A percentile compares a stretch with the other conserved stretches of the same genome.
These are phyloP conservation scores for Elysia crispata DNA, from an alignment of 2,888 invertebrate species.

Conservation along the genomic window DNA sequence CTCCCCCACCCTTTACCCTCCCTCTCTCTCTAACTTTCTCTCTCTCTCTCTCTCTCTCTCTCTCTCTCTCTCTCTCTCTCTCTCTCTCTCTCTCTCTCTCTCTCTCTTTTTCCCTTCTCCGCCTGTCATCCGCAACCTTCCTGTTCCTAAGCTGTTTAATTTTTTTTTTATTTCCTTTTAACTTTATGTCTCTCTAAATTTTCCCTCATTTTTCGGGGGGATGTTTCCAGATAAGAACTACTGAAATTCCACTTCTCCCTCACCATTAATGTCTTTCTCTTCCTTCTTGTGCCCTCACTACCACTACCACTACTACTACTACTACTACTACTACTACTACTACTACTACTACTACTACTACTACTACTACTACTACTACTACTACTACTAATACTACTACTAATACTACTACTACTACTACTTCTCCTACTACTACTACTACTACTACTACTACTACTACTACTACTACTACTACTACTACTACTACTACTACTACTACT, in stretches of 20 bases:
- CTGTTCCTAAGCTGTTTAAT: too few species aligned
- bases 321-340: conserved; percentile 17
- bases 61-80: too few species aligned
- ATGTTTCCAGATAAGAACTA: too few species aligned
- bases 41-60: too few species aligned
- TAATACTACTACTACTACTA: conserved; percentile 35
- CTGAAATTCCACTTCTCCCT: not conserved
- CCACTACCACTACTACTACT: conserved; percentile 3
- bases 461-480: not conserved
- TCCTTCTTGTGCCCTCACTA: not conserved
- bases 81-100: too few species aligned
- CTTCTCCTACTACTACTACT: not conserved
- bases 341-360: not conserved
- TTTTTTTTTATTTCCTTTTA: too few species aligned
- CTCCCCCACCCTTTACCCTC: too few species aligned
- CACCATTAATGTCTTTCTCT: not conserved
- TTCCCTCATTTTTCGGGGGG: too few species aligned
- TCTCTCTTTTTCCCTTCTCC: too few species aligned
- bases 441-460: conserved; percentile 15
- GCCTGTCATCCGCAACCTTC: too few species aligned
- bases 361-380: conserved; percentile 35
- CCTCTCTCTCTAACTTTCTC: too few species aligned
- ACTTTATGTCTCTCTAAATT: too few species aligned
- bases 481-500: not conserved
- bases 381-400: conserved; percentile 40